Conservation (phyloP, 2,888 invertebrate genomes). For the Eudemis profundana region DNA sequence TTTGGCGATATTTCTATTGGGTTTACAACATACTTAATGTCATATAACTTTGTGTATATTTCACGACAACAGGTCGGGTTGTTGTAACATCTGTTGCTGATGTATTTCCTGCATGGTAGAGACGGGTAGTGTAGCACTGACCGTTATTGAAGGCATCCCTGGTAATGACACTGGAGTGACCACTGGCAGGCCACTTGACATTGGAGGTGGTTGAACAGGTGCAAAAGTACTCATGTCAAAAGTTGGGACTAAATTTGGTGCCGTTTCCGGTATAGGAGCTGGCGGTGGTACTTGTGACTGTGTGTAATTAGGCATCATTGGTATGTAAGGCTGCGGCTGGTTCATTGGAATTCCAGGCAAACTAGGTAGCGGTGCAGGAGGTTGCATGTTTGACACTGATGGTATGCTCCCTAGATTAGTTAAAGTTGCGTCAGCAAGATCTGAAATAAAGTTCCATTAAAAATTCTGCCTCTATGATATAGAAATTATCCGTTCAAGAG, state of each 20-base stretch:
- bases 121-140: constrained; percentile 89
- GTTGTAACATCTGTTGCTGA: constrained; percentile 75
- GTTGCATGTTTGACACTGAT: constrained; percentile 79
- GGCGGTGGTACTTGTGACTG: constrained; percentile 61
- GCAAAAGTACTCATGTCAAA: constrained; percentile 78
- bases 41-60: constrained; percentile 51
- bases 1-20: constrained; percentile 58
- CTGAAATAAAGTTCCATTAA: constrained; percentile 60
- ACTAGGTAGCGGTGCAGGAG: constrained; percentile 82
- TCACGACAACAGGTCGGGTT: constrained; percentile 78
- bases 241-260: constrained; percentile 71
- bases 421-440: constrained; percentile 78
- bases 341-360: constrained; percentile 83
- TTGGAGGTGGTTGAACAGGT: constrained; percentile 68
- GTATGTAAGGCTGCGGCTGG: constrained; percentile 83
- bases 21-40: constrained; percentile 47
- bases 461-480: not conserved
- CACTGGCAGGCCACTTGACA: constrained; percentile 76
- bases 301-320: constrained; percentile 78
- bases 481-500: no score
- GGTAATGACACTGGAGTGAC: constrained; percentile 90
- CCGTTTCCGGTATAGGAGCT: constrained; percentile 52
- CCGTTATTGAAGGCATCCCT: constrained; percentile 92
- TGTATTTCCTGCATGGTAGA: constrained; percentile 85
- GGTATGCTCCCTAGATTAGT: constrained; percentile 82